Conservation (phyloP, 1,140 invertebrate genomes). For the Spodoptera litura region DNA sequence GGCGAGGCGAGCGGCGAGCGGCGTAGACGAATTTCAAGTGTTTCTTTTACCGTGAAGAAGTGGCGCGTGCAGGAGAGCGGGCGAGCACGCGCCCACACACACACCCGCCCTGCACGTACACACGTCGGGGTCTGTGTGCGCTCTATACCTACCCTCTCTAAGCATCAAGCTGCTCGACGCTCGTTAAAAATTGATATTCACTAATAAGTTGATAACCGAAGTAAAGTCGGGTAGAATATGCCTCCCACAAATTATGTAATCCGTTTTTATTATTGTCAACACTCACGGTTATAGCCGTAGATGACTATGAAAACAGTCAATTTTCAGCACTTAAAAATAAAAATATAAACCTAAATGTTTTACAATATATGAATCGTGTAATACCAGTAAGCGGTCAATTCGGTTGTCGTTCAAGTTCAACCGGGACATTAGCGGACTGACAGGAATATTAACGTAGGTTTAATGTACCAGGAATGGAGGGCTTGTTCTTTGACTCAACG, state of each 20-base stretch:
- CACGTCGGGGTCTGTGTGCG: background rate
- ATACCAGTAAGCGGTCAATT: slow-evolving; percentile 15
- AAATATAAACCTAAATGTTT: background rate
- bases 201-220: background rate
- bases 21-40: slow-evolving; percentile 73
- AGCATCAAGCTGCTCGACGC: slow-evolving; percentile 39
- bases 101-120: background rate
- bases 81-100: slow-evolving; percentile 36
- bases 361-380: background rate
- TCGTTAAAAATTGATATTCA: slow-evolving; percentile 32
- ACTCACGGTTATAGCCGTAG: background rate
- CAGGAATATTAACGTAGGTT: slow-evolving; percentile 1
- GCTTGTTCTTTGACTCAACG: too few relatives aligned
- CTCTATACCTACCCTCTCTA: slow-evolving; percentile 40
- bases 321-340: background rate
- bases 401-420: slow-evolving; percentile 15
- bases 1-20: slow-evolving; percentile 55
- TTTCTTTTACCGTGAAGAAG: slow-evolving; percentile 71
- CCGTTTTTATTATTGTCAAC: background rate
- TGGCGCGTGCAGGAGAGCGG: slow-evolving; percentile 71
- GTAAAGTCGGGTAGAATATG: background rate
- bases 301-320: background rate
- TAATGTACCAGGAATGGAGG: background rate
- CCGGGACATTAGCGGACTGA: background rate
- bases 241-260: background rate